These are phyloP conservation scores for Ormyrus pomaceus DNA, from an alignment of 2,888 invertebrate species.

Conservation along the genomic window DNA sequence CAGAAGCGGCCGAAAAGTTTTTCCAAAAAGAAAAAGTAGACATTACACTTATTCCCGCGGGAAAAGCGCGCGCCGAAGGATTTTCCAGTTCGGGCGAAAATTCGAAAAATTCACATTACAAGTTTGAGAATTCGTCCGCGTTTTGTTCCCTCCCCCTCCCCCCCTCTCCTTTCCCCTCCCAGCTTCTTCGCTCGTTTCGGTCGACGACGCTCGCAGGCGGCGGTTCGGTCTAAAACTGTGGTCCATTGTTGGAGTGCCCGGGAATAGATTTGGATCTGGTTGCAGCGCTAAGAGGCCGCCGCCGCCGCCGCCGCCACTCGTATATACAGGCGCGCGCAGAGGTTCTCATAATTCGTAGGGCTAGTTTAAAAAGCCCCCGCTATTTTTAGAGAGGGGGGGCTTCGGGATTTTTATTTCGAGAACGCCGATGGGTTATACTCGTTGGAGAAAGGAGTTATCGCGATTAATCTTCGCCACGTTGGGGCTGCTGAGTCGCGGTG, in stretches of 20 bases:
- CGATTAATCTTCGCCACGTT: constrained; percentile 3
- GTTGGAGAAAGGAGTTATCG: constrained; percentile 1
- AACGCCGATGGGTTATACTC: background rate
- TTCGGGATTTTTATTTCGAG: background rate
- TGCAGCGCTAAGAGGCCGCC: background rate
- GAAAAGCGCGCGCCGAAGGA: too few species aligned
- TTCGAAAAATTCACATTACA: constrained; percentile 27
- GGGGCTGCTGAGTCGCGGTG: too few species aligned
- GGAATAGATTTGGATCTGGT: constrained; percentile 70
- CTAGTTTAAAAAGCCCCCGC: background rate
- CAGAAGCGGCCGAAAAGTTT: too few species aligned
- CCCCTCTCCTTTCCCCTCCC: too few species aligned
- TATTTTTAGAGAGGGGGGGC: constrained; percentile 4
- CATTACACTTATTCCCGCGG: background rate
- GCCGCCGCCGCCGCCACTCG: background rate
- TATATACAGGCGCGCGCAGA: background rate
- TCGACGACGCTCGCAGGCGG: constrained; percentile 52
- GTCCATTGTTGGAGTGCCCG: constrained; percentile 68
- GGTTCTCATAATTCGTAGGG: constrained; percentile 38
- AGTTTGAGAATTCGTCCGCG: constrained; percentile 8
- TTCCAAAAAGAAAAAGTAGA: too few species aligned
- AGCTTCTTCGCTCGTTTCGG: constrained; percentile 3
- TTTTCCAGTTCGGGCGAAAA: background rate
- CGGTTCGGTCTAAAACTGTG: constrained; percentile 67
- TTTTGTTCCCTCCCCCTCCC: background rate